Percentiles rank a stretch among this genome's conserved stretches.
phyloP scores from a whole-genome alignment of 2,888 invertebrate species.

The Aromia moschata region DNA sequence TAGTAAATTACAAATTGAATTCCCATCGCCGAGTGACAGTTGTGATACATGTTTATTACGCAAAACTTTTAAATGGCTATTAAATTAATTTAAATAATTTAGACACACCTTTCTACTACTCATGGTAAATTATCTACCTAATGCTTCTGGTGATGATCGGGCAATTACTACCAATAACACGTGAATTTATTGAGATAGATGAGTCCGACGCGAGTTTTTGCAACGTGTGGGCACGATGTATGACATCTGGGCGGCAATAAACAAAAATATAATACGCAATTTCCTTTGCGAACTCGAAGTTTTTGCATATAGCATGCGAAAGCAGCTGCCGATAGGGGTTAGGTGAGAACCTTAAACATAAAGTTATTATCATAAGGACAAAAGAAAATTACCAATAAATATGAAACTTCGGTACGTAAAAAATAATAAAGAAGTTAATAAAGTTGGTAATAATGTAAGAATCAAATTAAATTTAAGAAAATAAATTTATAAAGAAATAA shows the following conservation, averaged over 20 bases:
- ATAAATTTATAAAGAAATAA: too few species aligned
- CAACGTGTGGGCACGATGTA: not conserved
- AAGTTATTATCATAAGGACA: too few species aligned
- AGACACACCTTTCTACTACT: conserved; percentile 8
- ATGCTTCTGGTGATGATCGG: conserved; percentile 4
- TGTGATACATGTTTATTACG: conserved; percentile 5
- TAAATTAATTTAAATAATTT: conserved; percentile 7
- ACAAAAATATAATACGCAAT: not conserved
- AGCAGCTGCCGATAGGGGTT: not conserved
- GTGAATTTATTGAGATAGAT: not conserved
- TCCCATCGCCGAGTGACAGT: not conserved
- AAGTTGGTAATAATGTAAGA: too few species aligned
- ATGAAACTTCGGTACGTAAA: too few species aligned
- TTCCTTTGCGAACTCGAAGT: not conserved
- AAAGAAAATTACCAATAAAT: too few species aligned
- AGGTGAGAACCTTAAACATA: not conserved
- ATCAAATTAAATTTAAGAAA: too few species aligned
- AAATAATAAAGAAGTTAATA: too few species aligned
- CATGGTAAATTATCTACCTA: conserved; percentile 1
- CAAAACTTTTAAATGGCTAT: conserved; percentile 6
- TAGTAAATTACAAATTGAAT: conserved; percentile 7
- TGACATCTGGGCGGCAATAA: not conserved
- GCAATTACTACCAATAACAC: not conserved
- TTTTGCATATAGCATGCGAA: not conserved
- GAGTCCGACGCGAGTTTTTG: not conserved